Evolutionary conservation across 1,140 invertebrate genomes (phyloP), one percentile per base, ranked within the genome.

Genomic region (Lordiphosa collinella): DNA sequence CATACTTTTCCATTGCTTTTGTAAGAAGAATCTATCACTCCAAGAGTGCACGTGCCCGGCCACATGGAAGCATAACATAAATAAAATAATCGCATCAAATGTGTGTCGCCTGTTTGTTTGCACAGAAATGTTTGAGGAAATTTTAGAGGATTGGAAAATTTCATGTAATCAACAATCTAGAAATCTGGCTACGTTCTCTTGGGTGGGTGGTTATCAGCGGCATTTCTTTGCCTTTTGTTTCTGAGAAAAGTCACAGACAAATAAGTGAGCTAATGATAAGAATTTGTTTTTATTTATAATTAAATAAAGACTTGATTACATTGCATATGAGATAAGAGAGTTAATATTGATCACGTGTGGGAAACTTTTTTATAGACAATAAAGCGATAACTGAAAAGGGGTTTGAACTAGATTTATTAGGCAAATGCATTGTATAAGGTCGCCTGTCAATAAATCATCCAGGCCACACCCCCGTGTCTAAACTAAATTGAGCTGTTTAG

Each of bases 401-500:
- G 22, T 25, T 25, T 25, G 22, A 7, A 25, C 22, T 7, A 25
- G 22, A 41, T 25, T 25, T 7, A 25, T 7, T 25, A 1, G 1
- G 22, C 22, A 25, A 25, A 25, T 25, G 22, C 22, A 25, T 25
- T 25, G 22, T 25, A 0, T 25, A 25, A 78, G 56, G 58, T 60
- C 51, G 52, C 13, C 22, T 7, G 22, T 25, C 22, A 25, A 25
- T 25, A 25, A 25, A 25, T 25, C 22, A 25, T 25, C 41, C 12
- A 34, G 32, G 36, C 57, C 35, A 44, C 22, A 25, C 22, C 22
- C 22, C 22, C 22, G 2, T 25, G 22, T 25, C 22, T 16, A 31
- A 57, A 36, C 48, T 57, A 74, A 79, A 25, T 79, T 74, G 75
- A 79, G 74, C 59, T 69, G 63, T 78, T 55, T 22, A 37, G 35